These are phyloP conservation scores for Galbula dea DNA, from an alignment of 2,113 vertebrate genomes.

Conservation along the genomic window DNA sequence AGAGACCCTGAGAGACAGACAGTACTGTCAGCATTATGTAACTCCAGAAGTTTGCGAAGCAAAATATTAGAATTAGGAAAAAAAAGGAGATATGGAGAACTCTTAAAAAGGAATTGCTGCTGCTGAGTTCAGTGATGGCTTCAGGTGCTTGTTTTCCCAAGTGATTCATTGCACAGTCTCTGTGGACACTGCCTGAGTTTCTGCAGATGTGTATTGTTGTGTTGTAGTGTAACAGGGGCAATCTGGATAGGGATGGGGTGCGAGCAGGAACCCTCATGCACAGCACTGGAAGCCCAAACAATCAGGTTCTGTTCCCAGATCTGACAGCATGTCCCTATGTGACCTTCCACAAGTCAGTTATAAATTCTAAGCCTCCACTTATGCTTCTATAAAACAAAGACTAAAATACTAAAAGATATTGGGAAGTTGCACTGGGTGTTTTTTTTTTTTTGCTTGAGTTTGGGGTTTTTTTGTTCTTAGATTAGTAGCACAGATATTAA, in stretches of 20 bases:
- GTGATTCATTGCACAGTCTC: not conserved
- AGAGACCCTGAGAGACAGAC: not conserved
- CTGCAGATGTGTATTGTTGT: not conserved
- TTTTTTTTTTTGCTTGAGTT: not conserved
- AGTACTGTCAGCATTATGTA: not conserved
- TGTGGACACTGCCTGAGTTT: not conserved
- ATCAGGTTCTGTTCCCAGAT: slow-evolving; percentile 42
- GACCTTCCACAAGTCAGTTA: not conserved
- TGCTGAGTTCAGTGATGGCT: not conserved
- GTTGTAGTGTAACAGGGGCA: not conserved
- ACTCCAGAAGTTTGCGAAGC: not conserved
- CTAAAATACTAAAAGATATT: not conserved
- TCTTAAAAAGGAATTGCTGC: not conserved
- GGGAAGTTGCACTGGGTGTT: not conserved
- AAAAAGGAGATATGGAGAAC: not conserved
- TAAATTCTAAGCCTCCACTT: not conserved
- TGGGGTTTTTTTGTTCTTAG: not conserved
- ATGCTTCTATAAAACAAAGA: not conserved
- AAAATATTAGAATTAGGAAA: not conserved
- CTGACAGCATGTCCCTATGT: not conserved
- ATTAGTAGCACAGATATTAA: not conserved
- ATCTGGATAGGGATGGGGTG: not conserved
- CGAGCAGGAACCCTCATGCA: not conserved
- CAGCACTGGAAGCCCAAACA: not conserved
- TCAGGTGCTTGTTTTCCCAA: not conserved